Percentiles rank a stretch among this genome's conserved stretches.
Evolutionary conservation across 92 coral and sea anemone genomes (phyloP).

Genomic region (Palythoa grandis): DNA sequence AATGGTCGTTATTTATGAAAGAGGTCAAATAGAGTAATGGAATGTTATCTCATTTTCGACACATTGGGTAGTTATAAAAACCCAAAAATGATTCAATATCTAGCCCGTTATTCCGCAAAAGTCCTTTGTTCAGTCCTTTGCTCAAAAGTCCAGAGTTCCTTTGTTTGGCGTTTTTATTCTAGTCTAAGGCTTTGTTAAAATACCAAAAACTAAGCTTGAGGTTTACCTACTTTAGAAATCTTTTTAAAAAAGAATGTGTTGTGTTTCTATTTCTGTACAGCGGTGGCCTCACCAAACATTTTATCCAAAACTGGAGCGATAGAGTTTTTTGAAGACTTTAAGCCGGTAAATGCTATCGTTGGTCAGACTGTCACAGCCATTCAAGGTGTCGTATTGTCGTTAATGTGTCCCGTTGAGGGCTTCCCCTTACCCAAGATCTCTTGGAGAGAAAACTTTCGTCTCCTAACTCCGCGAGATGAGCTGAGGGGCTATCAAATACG

Average conservation of each 20-base stretch:
- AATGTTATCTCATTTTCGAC: no score
- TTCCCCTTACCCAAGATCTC: constrained; percentile 68
- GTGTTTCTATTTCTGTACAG: constrained; percentile 4
- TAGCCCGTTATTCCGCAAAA: no score
- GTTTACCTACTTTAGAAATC: background rate
- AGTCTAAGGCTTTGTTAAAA: background rate
- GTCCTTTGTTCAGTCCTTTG: no score
- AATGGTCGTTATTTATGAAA: no score
- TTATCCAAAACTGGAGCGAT: constrained; percentile 54
- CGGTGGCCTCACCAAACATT: constrained; percentile 59
- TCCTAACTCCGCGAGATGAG: constrained; percentile 33
- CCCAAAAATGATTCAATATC: no score
- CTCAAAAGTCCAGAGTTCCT: no score
- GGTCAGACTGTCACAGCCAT: constrained; percentile 68
- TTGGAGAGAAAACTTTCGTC: constrained; percentile 60
- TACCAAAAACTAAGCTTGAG: background rate
- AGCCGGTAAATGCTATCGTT: constrained; percentile 40
- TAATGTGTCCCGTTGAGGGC: constrained; percentile 70
- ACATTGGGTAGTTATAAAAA: no score
- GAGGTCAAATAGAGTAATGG: no score
- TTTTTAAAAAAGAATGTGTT: background rate
- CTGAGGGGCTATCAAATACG: constrained; percentile 35
- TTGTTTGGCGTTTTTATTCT: no score
- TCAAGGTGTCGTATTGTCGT: constrained; percentile 60
- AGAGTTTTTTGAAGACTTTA: constrained; percentile 51